A percentile compares a stretch with the other conserved stretches of the same genome.
phyloP scores from a whole-genome alignment of 2,888 invertebrate species.

The Eilema griseolum region DNA sequence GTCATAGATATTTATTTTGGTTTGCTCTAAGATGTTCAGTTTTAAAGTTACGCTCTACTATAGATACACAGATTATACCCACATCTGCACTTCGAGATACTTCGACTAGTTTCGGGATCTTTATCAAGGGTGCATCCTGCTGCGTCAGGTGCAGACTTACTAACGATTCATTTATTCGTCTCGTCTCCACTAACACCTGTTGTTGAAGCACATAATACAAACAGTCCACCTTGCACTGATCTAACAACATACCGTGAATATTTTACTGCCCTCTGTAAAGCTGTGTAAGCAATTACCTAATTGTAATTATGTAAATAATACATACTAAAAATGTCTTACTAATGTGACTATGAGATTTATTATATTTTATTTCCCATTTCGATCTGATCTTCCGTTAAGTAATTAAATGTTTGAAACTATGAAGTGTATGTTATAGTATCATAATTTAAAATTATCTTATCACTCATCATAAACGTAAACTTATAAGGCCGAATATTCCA shows the following conservation, averaged over 20 bases:
- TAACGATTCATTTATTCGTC: background rate
- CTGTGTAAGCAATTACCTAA: slow-evolving; percentile 1
- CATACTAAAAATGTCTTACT: background rate
- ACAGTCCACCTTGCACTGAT: background rate
- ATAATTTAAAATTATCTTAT: background rate
- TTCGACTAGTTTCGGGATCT: background rate
- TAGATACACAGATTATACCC: background rate
- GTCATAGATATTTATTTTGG: no score
- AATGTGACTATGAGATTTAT: background rate
- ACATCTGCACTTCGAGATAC: no score
- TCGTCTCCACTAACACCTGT: background rate
- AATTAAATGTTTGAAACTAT: background rate
- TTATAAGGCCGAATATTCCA: no score
- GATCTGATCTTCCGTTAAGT: background rate
- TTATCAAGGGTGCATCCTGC: background rate
- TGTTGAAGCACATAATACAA: background rate
- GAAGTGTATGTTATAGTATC: background rate
- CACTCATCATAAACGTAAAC: no score
- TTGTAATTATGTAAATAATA: background rate
- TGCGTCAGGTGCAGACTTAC: background rate
- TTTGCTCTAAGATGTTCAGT: no score
- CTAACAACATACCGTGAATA: background rate
- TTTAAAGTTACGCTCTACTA: no score
- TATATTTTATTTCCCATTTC: background rate
- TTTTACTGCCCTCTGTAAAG: background rate